Evolutionary conservation across 1,140 invertebrate genomes (phyloP).

Genomic region (Leptopilina clavipes): DNA sequence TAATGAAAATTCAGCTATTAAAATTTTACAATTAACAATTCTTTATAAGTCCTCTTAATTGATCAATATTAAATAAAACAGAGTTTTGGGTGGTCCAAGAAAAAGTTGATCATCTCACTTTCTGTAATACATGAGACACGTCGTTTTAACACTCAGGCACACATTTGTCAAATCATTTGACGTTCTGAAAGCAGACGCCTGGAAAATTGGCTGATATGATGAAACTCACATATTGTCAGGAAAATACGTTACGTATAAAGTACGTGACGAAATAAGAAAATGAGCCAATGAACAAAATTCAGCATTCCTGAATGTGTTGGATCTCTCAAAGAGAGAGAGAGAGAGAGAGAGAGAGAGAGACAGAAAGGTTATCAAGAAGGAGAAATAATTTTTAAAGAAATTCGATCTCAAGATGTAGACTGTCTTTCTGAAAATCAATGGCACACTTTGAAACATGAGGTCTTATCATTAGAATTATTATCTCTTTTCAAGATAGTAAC

Average conservation of each 20-base stretch:
- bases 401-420: neutral
- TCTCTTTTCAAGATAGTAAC: neutral
- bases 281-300: slow-evolving; percentile 9
- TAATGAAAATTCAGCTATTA: neutral
- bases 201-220: neutral
- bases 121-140: slow-evolving; percentile 2
- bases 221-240: neutral
- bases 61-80: neutral
- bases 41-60: neutral
- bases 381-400: neutral
- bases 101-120: neutral
- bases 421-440: neutral
- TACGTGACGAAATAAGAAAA: neutral
- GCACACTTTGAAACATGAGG: neutral
- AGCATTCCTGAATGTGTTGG: neutral
- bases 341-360: too few relatives aligned
- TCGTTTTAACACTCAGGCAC: neutral
- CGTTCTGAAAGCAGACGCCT: neutral
- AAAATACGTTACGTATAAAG: neutral
- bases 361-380: neutral
- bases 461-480: neutral
- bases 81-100: neutral
- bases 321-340: neutral
- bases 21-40: neutral
- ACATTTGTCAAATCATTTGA: slow-evolving; percentile 3